Percentiles rank a stretch among this genome's conserved stretches.
These are phyloP conservation scores for Craseonycteris thonglongyai DNA, from an alignment of 2,113 vertebrate genomes.

Conservation along the genomic window DNA sequence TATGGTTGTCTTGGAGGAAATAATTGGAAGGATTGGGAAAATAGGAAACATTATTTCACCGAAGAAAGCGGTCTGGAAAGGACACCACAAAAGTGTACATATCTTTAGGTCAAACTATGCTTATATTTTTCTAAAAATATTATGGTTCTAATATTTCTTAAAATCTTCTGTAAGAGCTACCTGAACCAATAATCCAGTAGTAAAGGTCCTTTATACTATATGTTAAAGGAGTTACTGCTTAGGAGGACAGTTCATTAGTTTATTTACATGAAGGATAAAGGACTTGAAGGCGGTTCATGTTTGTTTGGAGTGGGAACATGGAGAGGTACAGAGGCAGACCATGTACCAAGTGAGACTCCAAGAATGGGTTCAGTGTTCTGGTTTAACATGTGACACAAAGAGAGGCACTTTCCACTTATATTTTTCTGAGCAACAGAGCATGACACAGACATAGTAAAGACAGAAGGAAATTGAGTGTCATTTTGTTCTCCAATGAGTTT, in stretches of 20 bases:
- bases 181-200: background rate
- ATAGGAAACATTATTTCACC: background rate
- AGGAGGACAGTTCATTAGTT: background rate
- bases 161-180: background rate
- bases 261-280: background rate
- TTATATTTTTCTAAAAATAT: background rate
- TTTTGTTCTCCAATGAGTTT: background rate
- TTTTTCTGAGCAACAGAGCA: constrained; percentile 5
- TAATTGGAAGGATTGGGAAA: background rate
- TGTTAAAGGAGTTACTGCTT: background rate
- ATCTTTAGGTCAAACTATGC: background rate
- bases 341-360: background rate
- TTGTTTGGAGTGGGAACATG: background rate
- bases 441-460: background rate
- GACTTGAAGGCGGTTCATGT: background rate
- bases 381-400: background rate
- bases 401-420: background rate
- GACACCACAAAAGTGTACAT: background rate
- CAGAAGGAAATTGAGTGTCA: background rate
- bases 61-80: background rate
- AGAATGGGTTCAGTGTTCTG: background rate
- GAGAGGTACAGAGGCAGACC: background rate
- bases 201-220: too few relatives aligned
- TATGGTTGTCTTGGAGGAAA: background rate
- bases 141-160: background rate